Evolutionary conservation across 2,888 invertebrate genomes (phyloP).

Genomic region (Altica lythri): DNA sequence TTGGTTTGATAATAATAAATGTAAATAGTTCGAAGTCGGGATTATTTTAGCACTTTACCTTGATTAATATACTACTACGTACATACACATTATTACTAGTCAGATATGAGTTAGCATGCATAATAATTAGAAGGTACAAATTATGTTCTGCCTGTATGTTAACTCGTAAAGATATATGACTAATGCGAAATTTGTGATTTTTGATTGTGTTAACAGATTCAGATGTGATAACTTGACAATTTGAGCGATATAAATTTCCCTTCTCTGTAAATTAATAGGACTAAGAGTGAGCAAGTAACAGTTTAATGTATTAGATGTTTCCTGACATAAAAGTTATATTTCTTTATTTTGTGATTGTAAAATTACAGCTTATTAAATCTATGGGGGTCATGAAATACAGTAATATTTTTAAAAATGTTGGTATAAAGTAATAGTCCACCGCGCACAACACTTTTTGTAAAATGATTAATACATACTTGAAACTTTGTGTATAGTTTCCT

Average conservation of each 20-base stretch:
- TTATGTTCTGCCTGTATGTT: not conserved
- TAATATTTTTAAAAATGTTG: too few species aligned
- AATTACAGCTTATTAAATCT: too few species aligned
- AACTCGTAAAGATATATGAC: not conserved
- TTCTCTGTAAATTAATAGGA: constrained; percentile 48
- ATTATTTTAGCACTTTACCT: constrained; percentile 12
- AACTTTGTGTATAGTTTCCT: too few species aligned
- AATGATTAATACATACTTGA: too few species aligned
- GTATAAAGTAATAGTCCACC: too few species aligned
- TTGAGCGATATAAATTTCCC: constrained; percentile 47
- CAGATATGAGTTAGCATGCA: not conserved
- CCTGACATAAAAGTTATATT: not conserved
- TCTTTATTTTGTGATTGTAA: not conserved
- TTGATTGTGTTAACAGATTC: constrained; percentile 44
- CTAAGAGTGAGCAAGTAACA: constrained; percentile 30
- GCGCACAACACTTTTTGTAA: too few species aligned
- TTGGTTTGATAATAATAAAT: not conserved
- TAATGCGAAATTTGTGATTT: constrained; percentile 11
- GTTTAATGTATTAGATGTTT: constrained; percentile 7
- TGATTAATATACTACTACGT: constrained; percentile 1
- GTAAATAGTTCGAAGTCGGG: constrained; percentile 13
- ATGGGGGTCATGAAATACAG: too few species aligned
- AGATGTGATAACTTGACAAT: constrained; percentile 53
- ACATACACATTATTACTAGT: constrained; percentile 6
- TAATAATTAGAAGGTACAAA: too few species aligned